A percentile compares a stretch with the other conserved stretches of the same genome.
Conservation (phyloP, 2,888 invertebrate species). For the Allolobophora icterica region DNA sequence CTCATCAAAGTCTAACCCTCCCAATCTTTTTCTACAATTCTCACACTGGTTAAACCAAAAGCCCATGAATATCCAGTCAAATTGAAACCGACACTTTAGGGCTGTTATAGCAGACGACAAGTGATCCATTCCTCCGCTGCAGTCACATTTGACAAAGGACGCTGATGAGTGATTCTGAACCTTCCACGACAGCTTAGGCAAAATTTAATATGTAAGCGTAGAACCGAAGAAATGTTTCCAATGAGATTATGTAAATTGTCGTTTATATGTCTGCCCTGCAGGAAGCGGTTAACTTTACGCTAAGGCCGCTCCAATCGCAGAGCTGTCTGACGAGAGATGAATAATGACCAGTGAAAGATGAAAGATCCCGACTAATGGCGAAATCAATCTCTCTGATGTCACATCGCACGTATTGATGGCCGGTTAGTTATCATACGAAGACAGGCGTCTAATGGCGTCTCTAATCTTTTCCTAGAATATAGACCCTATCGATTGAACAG, state of each 20-base stretch:
- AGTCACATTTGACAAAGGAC: neutral
- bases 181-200: neutral
- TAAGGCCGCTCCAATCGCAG: neutral
- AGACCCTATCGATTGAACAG: conserved; percentile 14
- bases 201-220: neutral
- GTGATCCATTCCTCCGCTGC: neutral
- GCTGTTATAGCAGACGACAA: neutral
- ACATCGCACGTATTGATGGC: neutral
- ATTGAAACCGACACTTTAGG: neutral
- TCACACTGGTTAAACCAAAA: too few relatives aligned
- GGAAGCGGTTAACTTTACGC: neutral
- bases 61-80: neutral
- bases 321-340: neutral
- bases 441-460: neutral
- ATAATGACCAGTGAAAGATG: neutral
- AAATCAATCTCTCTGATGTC: neutral
- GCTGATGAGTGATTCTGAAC: neutral
- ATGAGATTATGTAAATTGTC: neutral
- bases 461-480: neutral
- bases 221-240: neutral
- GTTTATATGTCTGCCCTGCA: neutral
- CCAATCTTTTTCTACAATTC: too few relatives aligned
- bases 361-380: neutral
- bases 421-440: neutral
- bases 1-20: too few relatives aligned